These are phyloP conservation scores for Trisateles emortualis DNA, from an alignment of 2,888 invertebrate species.

Conservation along the genomic window DNA sequence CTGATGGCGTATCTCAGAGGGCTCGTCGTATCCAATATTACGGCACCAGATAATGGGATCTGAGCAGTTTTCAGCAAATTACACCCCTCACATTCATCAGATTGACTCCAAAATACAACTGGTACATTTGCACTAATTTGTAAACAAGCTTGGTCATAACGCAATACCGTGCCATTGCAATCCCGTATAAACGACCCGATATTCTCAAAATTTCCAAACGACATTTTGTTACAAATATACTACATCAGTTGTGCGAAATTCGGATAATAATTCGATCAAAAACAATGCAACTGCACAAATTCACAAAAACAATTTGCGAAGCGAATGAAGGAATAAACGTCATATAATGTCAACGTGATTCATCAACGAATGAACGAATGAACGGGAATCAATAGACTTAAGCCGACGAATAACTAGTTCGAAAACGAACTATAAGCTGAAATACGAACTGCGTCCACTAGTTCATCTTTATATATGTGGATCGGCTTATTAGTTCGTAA, in stretches of 20 bases:
- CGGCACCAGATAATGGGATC: conserved; percentile 50
- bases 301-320: conserved; percentile 32
- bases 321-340: conserved; percentile 25
- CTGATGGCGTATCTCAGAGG: conserved; percentile 67
- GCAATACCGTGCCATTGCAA: conserved; percentile 68
- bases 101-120: conserved; percentile 76
- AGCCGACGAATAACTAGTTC: too few species aligned
- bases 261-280: conserved; percentile 32
- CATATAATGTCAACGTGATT: conserved; percentile 51
- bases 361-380: conserved; percentile 36
- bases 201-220: conserved; percentile 71
- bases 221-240: conserved; percentile 60
- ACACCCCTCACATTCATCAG: conserved; percentile 80
- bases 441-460: too few species aligned
- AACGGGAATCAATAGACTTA: background rate
- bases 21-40: conserved; percentile 69
- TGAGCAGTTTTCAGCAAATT: conserved; percentile 58
- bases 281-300: conserved; percentile 50
- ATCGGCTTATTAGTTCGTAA: too few species aligned
- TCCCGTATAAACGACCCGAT: conserved; percentile 71
- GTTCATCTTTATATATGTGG: too few species aligned
- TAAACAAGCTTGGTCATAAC: conserved; percentile 80
- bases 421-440: too few species aligned
- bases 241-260: conserved; percentile 54
- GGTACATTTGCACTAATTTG: conserved; percentile 63